Evolutionary conservation across 2,888 invertebrate species (phyloP).

Genomic region (Tachystola acroxantha): DNA sequence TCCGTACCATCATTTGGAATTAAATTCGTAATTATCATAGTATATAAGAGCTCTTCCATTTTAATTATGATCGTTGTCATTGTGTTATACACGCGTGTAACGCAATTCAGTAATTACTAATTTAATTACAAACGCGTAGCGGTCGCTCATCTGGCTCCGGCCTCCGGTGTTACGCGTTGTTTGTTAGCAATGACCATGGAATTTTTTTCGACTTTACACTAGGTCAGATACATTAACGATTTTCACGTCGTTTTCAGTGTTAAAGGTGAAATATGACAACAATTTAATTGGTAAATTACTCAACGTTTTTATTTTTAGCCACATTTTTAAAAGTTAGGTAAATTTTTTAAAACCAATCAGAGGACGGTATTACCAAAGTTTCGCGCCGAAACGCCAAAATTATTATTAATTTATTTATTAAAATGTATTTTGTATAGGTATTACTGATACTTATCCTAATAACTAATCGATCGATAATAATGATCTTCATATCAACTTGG

Average conservation of each 20-base stretch:
- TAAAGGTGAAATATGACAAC: neutral
- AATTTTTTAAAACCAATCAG: too few relatives aligned
- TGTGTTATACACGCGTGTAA: slow-evolving; percentile 4
- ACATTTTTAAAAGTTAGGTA: neutral
- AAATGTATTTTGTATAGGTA: too few relatives aligned
- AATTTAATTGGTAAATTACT: slow-evolving; percentile 3
- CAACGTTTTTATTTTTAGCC: neutral
- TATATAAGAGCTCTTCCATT: too few relatives aligned
- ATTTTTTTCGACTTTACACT: slow-evolving; percentile 13
- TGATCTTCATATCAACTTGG: too few relatives aligned
- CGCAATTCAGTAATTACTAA: slow-evolving; percentile 14
- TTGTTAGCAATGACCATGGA: slow-evolving; percentile 11
- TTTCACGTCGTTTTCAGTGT: neutral
- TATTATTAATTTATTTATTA: too few relatives aligned
- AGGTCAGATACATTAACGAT: neutral
- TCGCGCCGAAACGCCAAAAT: too few relatives aligned
- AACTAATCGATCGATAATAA: too few relatives aligned
- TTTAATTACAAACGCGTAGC: slow-evolving; percentile 15
- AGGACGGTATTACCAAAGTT: too few relatives aligned
- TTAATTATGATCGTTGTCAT: too few relatives aligned
- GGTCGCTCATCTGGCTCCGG: slow-evolving; percentile 13
- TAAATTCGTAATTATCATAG: too few relatives aligned
- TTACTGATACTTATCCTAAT: too few relatives aligned
- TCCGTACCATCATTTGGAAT: too few relatives aligned
- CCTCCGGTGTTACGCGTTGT: slow-evolving; percentile 11